Percentiles rank a stretch among this genome's conserved stretches.
Evolutionary conservation across 2,797 vertebrate genomes (phyloP).

Genomic region (Ammospiza maritima): DNA sequence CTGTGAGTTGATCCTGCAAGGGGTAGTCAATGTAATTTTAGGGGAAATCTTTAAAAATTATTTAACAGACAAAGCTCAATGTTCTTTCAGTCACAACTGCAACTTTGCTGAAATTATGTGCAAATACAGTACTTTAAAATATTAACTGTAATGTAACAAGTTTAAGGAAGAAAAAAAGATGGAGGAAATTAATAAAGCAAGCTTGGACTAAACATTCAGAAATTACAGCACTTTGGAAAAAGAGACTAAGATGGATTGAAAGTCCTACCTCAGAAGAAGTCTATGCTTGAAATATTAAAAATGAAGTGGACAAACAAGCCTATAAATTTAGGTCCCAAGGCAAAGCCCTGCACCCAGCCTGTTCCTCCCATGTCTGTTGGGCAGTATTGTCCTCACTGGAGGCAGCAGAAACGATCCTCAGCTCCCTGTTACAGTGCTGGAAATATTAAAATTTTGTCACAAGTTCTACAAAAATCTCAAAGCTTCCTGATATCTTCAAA

Average conservation of each 20-base stretch:
- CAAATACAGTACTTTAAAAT: not conserved
- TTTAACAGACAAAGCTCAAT: not conserved
- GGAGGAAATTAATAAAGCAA: not conserved
- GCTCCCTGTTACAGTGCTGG: not conserved
- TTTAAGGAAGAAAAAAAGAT: not conserved
- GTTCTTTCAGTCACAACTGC: not conserved
- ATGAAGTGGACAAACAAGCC: not conserved
- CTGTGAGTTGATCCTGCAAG: not conserved
- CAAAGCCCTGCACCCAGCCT: not conserved
- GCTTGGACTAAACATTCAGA: not conserved
- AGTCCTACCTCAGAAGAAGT: not conserved
- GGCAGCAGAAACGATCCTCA: not conserved
- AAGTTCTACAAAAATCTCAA: not conserved
- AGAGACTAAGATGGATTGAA: not conserved
- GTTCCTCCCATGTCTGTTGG: not conserved
- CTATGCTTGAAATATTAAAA: not conserved
- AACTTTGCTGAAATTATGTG: not conserved
- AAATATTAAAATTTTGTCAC: not conserved
- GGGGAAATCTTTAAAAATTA: not conserved
- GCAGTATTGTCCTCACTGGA: not conserved
- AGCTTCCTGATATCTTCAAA: not conserved
- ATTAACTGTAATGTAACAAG: not conserved
- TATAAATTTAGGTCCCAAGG: not conserved
- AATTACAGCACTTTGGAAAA: not conserved
- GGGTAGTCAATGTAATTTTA: not conserved